These are phyloP conservation scores for Dromiciops gliroides DNA, from an alignment of 2,113 vertebrate genomes.

Conservation along the genomic window DNA sequence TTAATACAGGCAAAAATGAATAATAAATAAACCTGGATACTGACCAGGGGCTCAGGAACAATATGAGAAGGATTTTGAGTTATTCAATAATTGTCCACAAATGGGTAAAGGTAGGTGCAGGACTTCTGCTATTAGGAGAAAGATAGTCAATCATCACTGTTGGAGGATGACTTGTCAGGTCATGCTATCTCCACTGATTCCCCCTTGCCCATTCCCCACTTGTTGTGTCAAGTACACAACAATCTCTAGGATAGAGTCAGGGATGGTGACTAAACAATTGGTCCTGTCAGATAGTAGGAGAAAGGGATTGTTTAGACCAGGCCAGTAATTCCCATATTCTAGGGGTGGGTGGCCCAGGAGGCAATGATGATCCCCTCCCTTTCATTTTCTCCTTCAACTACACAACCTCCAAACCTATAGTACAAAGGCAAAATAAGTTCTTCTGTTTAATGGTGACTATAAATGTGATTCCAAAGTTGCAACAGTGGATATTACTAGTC, in stretches of 20 bases:
- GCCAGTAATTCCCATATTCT: background rate
- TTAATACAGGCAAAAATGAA: background rate
- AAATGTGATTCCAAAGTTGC: conserved; percentile 4
- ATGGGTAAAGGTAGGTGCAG: background rate
- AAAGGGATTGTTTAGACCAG: background rate
- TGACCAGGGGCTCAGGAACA: background rate
- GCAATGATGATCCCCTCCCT: background rate
- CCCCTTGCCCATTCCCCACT: background rate
- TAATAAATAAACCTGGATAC: background rate
- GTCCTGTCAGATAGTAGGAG: background rate
- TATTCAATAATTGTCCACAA: background rate
- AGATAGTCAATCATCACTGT: background rate
- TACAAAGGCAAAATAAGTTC: background rate
- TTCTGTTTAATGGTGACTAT: background rate
- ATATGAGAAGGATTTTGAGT: background rate
- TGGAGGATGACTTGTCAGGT: background rate
- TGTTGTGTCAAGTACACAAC: background rate
- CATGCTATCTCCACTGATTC: background rate
- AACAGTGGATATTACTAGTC: background rate
- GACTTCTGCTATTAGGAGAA: background rate
- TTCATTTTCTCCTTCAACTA: background rate
- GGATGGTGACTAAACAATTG: background rate
- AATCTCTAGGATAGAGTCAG: background rate
- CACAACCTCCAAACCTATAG: background rate
- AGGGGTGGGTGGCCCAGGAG: background rate